Evolutionary conservation across 2,888 invertebrate genomes (phyloP), one percentile per base, ranked within the genome.

Genomic region (Priocnemis perturbator): DNA sequence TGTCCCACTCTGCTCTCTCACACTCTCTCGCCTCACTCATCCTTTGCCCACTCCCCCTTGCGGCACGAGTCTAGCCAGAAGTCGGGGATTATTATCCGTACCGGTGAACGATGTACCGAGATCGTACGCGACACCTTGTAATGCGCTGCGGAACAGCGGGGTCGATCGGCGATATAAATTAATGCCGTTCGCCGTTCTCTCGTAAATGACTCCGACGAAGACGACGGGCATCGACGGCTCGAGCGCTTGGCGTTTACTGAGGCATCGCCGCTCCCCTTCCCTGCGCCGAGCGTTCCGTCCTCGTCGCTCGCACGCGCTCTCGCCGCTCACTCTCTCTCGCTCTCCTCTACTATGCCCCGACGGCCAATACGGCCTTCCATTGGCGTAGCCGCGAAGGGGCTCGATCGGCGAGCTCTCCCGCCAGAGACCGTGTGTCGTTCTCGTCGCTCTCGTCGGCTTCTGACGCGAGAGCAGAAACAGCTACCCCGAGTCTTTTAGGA

Each of bases 181-280:
- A 67, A 62, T 55, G 56, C 48, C 64, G 59, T 48, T 77, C 50
- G 20, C 59, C 50, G n/a, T 63, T 37, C 26, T 15, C 47, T 61
- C 60, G 64, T 70, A 73, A 74, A 77, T 66, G 62, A 64, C 62
- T 56, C 55, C 53, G 57, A 60, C 64, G 52, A 9, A 48, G 20
- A 60, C 64, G 52, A 9, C 37, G 20, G 44, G 67, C 76, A 77
- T 76, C 80, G 75, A 78, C 73, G 57, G 76, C 74, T 78, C 76
- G 77, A 81, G 76, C 84, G 82, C 76, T 84, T 76, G 77, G 79
- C 82, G 84, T 83, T 84, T 84, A 84, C 83, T 81, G 79, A 84
- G 71, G 71, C 81, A 81, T 82, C 79, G 77, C 69, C 64, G 70
- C 58, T 64, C 69, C 70, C 81, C 74, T 74, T 71, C 67, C 65